These are phyloP conservation scores for Cinara cedri DNA, from an alignment of 2,888 invertebrate genomes.

Conservation along the genomic window DNA sequence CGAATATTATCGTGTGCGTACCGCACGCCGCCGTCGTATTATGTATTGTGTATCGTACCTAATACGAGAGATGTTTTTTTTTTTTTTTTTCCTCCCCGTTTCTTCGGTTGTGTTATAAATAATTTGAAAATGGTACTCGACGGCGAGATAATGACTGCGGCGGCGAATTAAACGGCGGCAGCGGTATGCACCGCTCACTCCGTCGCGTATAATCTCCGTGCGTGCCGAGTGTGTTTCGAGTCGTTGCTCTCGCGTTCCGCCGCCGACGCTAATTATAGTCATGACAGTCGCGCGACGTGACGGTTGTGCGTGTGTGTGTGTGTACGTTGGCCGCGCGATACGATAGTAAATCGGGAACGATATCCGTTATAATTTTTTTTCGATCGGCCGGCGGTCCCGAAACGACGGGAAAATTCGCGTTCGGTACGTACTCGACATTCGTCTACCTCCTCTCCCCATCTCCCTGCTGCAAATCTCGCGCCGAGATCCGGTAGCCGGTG, in stretches of 20 bases:
- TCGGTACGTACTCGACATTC: no score
- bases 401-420: no score
- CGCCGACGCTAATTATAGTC: conserved; percentile 51
- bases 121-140: conserved; percentile 40
- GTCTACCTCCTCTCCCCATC: no score
- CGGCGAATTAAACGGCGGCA: conserved; percentile 22
- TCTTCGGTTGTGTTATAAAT: conserved; percentile 33
- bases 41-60: no score
- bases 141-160: not conserved
- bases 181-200: not conserved
- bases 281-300: conserved; percentile 28
- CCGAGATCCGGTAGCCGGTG: conserved; percentile 10
- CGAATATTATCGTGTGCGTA: conserved; percentile 12
- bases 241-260: conserved; percentile 41
- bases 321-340: conserved; percentile 6
- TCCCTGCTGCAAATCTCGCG: no score
- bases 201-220: conserved; percentile 44
- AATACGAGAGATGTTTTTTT: no score
- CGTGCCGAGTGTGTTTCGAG: conserved; percentile 40
- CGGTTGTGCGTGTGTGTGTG: conserved; percentile 1
- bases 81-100: not conserved
- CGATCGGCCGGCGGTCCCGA: no score
- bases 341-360: not conserved
- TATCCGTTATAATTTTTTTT: not conserved
- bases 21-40: no score